These are phyloP conservation scores for Zaprionus ghesquierei DNA, from an alignment of 1,140 invertebrate genomes.

Conservation along the genomic window DNA sequence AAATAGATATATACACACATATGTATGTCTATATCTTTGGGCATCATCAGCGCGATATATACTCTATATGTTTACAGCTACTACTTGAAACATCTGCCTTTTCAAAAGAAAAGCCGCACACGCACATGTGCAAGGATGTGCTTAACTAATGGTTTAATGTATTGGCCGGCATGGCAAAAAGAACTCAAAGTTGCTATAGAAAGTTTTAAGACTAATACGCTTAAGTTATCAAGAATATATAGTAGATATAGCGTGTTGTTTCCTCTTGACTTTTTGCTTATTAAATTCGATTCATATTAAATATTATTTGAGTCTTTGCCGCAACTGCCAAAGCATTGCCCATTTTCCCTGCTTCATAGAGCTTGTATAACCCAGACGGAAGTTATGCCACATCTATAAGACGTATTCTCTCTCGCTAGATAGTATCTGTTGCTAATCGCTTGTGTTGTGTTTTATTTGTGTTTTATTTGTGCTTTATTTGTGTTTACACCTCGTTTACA, in stretches of 20 bases:
- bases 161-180: neutral
- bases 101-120: slow-evolving; percentile 2
- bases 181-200: neutral
- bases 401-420: too few species aligned
- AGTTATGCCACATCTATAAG: neutral
- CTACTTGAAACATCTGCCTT: slow-evolving; percentile 34
- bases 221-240: too few species aligned
- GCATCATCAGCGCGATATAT: neutral
- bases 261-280: too few species aligned
- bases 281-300: too few species aligned
- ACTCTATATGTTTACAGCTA: slow-evolving; percentile 1
- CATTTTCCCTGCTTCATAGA: too few species aligned
- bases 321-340: too few species aligned
- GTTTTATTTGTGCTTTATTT: neutral
- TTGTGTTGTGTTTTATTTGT: neutral
- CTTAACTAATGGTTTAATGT: neutral
- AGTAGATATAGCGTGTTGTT: too few species aligned
- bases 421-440: too few species aligned
- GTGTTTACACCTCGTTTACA: neutral
- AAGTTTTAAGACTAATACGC: neutral
- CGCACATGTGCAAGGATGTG: neutral
- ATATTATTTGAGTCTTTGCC: too few species aligned
- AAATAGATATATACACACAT: slow-evolving; percentile 1
- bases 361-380: too few species aligned
- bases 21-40: neutral